Base-by-base conservation (phyloP, 2,888 invertebrate species). In the Stratiomys singularior region DNA sequence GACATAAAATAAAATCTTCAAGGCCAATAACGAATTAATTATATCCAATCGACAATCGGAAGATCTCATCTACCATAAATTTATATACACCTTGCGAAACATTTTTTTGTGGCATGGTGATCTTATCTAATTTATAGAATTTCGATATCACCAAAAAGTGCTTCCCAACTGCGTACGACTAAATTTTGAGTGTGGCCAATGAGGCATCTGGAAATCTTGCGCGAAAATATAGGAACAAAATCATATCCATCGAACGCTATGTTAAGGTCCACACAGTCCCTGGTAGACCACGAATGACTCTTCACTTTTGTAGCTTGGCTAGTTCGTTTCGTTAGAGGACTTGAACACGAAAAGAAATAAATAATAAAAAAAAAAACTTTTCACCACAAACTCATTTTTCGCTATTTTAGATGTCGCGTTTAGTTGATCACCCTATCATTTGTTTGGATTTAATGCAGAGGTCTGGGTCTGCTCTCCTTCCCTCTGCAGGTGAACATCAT, bases 381-480 rank as follows among this genome's bases (percentile, higher is more conserved):
- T 37, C 9, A 37, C 3, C 37, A 37, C 37, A 37, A 37, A 37
- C 37, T 37, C 15, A 25, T 23, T 69, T 44, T 69, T 69, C 23
- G 47, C 69, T 69, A 69, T 69, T 69, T 67, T 23, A 46, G 46
- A 46, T 69, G 69, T 69, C 69, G 23, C 23, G 25, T 69, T 69
- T 69, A 69, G 44, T 69, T 46, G 69, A 69, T 46, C 69, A 69
- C 46, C 69, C 69, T 69, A 23, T 69, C 69, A 69, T 69, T 69
- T 46, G 25, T 23, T 69, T 21, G 47, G 69, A 69, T 46, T 69
- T 69, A 69, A 23, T 46, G 27, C 27, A 63, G 15, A 27, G 9
- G 47, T 21, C 15, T 23, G 5, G 9, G 21, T 37, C 37, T 37
- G 5, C 37, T 37, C 37, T 5, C 37, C 9, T 15, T 23, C 37